Percentiles rank a stretch among this genome's conserved stretches.
Evolutionary conservation across 2,113 vertebrate species (phyloP).

Genomic region (Podarcis raffonei): DNA sequence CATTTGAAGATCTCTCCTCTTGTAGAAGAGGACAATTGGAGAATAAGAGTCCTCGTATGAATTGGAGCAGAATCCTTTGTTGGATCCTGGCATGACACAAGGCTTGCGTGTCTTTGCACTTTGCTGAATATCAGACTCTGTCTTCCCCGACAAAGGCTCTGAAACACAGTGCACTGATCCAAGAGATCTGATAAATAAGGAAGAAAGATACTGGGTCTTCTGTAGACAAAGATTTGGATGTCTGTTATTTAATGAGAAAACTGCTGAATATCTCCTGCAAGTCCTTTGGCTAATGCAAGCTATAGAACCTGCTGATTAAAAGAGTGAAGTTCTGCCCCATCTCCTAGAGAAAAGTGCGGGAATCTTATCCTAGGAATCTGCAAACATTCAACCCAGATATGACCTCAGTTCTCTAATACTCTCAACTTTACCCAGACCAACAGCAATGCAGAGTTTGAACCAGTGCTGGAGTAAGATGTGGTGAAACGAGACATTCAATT

Average conservation of each 20-base stretch:
- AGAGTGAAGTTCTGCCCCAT: background rate
- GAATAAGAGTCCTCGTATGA: background rate
- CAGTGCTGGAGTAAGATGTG: conserved; percentile 2
- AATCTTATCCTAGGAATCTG: background rate
- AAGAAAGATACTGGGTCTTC: background rate
- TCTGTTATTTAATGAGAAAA: background rate
- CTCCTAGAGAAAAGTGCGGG: background rate
- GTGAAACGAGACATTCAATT: conserved; percentile 44
- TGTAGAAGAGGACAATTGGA: background rate
- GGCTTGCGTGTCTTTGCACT: background rate
- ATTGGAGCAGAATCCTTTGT: background rate
- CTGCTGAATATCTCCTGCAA: background rate
- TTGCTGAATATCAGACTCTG: background rate
- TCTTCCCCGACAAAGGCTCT: background rate
- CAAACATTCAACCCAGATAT: background rate
- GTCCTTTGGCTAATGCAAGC: background rate
- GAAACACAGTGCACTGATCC: background rate
- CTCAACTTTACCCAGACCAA: conserved; percentile 32
- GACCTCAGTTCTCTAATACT: background rate
- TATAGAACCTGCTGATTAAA: background rate
- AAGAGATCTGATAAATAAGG: background rate
- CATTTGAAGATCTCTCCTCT: background rate
- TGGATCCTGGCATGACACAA: background rate
- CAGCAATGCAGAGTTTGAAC: background rate
- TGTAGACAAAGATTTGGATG: background rate